Conservation (phyloP, 2,113 vertebrate species). For the Malurus elegans region DNA sequence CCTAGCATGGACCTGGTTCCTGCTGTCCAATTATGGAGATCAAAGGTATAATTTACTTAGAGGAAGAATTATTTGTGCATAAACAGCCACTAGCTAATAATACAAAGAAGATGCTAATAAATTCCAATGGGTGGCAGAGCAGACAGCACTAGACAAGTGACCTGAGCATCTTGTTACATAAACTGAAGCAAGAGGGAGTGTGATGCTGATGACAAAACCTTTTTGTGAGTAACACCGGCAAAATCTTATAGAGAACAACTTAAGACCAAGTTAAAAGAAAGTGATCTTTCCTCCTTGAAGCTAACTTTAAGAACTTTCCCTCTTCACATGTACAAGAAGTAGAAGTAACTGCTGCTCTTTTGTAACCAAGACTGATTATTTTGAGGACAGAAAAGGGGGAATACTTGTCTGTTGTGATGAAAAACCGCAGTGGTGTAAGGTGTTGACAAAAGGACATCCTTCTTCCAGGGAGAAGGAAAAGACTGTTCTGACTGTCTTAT, state of each 20-base stretch:
- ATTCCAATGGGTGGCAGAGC: conserved; percentile 6
- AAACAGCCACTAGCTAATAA: conserved; percentile 41
- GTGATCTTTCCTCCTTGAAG: not conserved
- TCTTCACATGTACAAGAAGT: not conserved
- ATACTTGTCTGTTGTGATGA: not conserved
- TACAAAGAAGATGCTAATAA: conserved; percentile 44
- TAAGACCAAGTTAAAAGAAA: not conserved
- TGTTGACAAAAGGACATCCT: not conserved
- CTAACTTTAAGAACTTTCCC: not conserved
- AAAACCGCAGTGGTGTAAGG: not conserved
- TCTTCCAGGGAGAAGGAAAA: not conserved
- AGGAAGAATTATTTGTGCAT: conserved; percentile 40
- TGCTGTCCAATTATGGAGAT: not conserved
- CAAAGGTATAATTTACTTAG: conserved; percentile 37
- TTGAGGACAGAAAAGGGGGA: not conserved
- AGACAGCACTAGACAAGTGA: not conserved
- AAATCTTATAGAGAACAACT: not conserved
- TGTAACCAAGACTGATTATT: not conserved
- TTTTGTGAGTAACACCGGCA: not conserved
- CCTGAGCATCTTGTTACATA: conserved; percentile 11
- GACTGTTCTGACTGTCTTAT: not conserved
- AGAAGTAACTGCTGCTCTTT: not conserved
- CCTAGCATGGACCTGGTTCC: not conserved
- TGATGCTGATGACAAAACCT: conserved; percentile 31
- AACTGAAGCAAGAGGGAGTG: not conserved